phyloP scores from a whole-genome alignment of 1,140 invertebrate species.

The Drosophila kohkoa region DNA sequence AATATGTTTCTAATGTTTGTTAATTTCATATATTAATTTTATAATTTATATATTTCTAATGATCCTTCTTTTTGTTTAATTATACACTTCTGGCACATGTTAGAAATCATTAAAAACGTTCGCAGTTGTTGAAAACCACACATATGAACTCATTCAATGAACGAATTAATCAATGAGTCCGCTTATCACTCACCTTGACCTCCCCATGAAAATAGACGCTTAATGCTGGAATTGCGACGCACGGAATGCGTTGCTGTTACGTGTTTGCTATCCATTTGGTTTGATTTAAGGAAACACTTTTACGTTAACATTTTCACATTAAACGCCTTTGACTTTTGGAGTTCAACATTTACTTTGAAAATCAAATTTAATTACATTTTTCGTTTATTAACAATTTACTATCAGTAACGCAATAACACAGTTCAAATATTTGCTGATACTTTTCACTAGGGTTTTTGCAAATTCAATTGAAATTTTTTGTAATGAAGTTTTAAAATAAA shows the following conservation, averaged over 20 bases:
- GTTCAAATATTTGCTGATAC: neutral
- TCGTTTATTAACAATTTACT: neutral
- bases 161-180: slow-evolving; percentile 24
- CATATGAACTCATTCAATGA: neutral
- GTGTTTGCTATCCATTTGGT: slow-evolving; percentile 66
- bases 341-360: neutral
- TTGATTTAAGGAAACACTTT: slow-evolving; percentile 14
- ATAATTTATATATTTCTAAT: neutral
- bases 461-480: neutral
- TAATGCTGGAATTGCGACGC: slow-evolving; percentile 87
- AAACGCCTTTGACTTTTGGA: slow-evolving; percentile 1
- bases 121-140: neutral
- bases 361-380: neutral
- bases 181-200: slow-evolving; percentile 84
- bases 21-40: neutral
- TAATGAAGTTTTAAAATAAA: neutral
- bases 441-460: neutral
- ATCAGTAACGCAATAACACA: neutral
- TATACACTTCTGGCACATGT: neutral
- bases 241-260: slow-evolving; percentile 76
- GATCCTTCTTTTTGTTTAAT: neutral
- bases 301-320: slow-evolving; percentile 17
- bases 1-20: neutral
- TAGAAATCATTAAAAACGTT: neutral
- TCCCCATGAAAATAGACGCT: slow-evolving; percentile 87